Conservation (phyloP, 2,888 invertebrate species). For the Cenopis cana region DNA sequence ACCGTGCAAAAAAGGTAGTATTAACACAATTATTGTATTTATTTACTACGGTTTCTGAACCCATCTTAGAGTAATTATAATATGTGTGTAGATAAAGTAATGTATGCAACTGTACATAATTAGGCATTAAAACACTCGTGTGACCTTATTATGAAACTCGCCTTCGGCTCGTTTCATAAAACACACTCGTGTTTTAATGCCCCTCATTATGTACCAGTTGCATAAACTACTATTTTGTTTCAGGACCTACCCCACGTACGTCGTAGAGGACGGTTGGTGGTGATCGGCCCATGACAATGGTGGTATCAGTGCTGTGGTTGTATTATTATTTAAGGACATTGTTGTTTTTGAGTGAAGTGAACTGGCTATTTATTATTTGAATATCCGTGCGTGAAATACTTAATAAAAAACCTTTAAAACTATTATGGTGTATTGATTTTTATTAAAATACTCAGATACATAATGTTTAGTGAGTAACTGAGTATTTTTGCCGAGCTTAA, state of each 20-base stretch:
- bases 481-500: not conserved
- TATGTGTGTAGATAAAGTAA: too few relatives aligned
- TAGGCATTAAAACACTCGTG: too few relatives aligned
- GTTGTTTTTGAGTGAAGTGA: constrained; percentile 40
- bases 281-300: constrained; percentile 31
- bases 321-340: constrained; percentile 39
- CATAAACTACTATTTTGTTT: constrained; percentile 45
- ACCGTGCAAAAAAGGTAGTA: too few relatives aligned
- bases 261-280: constrained; percentile 52
- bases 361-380: constrained; percentile 42
- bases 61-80: too few relatives aligned
- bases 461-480: not conserved
- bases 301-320: too few relatives aligned
- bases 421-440: not conserved
- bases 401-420: constrained; percentile 26
- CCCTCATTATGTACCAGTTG: too few relatives aligned
- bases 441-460: not conserved
- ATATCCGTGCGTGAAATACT: constrained; percentile 34
- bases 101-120: too few relatives aligned
- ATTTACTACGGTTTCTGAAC: too few relatives aligned
- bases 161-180: too few relatives aligned
- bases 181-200: too few relatives aligned
- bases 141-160: too few relatives aligned
- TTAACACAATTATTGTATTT: too few relatives aligned
- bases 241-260: constrained; percentile 53